Base-by-base conservation (phyloP, 1,140 invertebrate genomes). In the Pseudobourletiella spinata region DNA sequence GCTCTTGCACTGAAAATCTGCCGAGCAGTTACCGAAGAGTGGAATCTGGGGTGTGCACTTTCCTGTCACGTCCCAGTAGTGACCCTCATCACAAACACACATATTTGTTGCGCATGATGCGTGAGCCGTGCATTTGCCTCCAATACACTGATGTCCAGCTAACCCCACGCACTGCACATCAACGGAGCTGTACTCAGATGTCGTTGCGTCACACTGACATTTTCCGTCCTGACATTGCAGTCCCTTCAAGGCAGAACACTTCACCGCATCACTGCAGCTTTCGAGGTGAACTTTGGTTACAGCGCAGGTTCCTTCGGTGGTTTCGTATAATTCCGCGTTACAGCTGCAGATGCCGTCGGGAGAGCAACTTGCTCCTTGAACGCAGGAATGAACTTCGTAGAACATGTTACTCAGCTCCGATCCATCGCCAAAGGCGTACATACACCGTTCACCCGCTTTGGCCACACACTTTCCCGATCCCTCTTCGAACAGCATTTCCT, bases 401-500 rank as follows among this genome's bases (percentile, higher is more conserved):
- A 29, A 22, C n/a, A n/a, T n/a, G n/a, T n/a, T n/a, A n/a, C n/a
- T n/a, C n/a, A n/a, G n/a, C 3, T 25, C 43, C 2, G 18, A 8
- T 4, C 44, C 29, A 39, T 39, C n/a, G 8, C n/a, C 32, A 8
- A 39, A 8, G 32, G 32, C 8, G 22, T 57, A 60, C 11, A n/a
- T 26, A 24, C 58, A 60, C 15, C 20, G 3, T 32, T 60, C 58
- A 4, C 58, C 58, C 3, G 58, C n/a, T 8, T 18, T 50, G 16
- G 58, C 8, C 16, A 60, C 44, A 24, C 58, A 60, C 32, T 52
- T 60, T 14, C 22, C 29, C 11, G 6, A 6, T 4, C 18, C 15
- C 11, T 22, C 15, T n/a, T 60, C 48, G 24, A 11, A 51, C n/a
- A 52, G 18, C 58, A 60, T 60, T 18, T 60, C 58, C 6, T 60